These are phyloP conservation scores for Maniola jurtina DNA, from an alignment of 1,140 invertebrate genomes.

Conservation along the genomic window DNA sequence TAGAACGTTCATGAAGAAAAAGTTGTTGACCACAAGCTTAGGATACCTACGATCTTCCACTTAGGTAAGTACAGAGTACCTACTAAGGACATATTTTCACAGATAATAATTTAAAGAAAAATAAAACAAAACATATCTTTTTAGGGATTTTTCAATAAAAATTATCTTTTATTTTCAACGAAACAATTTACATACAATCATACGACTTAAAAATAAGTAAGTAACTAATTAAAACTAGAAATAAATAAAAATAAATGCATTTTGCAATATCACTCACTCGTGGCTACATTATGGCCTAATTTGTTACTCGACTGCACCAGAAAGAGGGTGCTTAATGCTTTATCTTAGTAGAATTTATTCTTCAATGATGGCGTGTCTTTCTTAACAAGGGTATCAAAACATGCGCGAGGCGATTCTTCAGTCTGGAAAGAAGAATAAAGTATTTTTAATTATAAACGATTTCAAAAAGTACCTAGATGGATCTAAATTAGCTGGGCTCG, in stretches of 20 bases:
- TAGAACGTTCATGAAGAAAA: no score
- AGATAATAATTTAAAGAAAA: no score
- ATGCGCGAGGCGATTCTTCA: slow-evolving; percentile 60
- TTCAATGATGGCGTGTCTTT: slow-evolving; percentile 58
- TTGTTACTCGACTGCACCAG: slow-evolving; percentile 9
- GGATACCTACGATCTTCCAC: no score
- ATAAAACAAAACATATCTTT: slow-evolving; percentile 38
- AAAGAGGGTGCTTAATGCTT: no score
- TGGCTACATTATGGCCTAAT: slow-evolving; percentile 20
- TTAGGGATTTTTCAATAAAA: slow-evolving; percentile 75
- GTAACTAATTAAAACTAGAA: slow-evolving; percentile 20
- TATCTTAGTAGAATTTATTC: not conserved
- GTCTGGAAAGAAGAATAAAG: slow-evolving; percentile 50
- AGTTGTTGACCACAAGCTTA: no score
- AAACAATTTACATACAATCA: slow-evolving; percentile 60
- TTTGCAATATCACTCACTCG: slow-evolving; percentile 46
- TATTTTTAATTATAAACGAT: no score
- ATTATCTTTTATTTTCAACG: slow-evolving; percentile 74
- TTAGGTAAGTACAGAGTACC: no score
- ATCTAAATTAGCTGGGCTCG: no score
- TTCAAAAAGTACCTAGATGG: no score
- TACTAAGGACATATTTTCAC: no score
- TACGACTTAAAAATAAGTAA: slow-evolving; percentile 41
- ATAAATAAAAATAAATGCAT: slow-evolving; percentile 63
- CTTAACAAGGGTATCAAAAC: slow-evolving; percentile 61